Evolutionary conservation across 1,140 invertebrate genomes (phyloP), one percentile per base, ranked within the genome.

Genomic region (Drosophila asahinai): DNA sequence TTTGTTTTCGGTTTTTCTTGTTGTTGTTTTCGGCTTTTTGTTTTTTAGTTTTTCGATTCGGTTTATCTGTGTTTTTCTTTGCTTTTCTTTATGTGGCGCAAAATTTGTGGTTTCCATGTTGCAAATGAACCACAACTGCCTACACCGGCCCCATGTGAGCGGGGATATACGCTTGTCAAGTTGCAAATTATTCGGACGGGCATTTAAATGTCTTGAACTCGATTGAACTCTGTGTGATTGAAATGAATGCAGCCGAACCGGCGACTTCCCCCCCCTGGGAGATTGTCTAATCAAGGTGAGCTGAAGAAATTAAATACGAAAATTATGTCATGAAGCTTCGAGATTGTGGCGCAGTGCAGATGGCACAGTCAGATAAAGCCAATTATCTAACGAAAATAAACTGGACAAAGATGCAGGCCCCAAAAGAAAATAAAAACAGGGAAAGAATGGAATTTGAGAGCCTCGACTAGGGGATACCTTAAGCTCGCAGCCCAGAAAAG

Each of bases 261-360:
- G 40, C 27, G 38, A 36, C 22, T 52, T 52, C 52, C 64, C 62
- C 64, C 62, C 38, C 58, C 55, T 22, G 58, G 73, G 75, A 59
- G 76, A 78, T 71, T 83, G 83, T 87, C 84, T 78, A 89, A 87
- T 89, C 83, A 84, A 83, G 86, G 77, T 80, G 77, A 70, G 77
- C 47, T 17, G 51, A 55, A 48, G 73, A 81, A 62, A 89, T 81
- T 65, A 83, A 89, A 83, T 78, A 63, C 58, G 64, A 74, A 87
- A 84, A 89, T 87, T 89, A 87, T 87, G 84, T 87, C 83, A 87
- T 78, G 64, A 49, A 55, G 42, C 55, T 55, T 38, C 58, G 60
- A 38, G 70, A 73, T 71, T 43, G 40, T 74, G 71, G 68, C 71
- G 71, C 83, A 89, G 51, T 87, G 84, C 81, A 89, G 83, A 70